Evolutionary conservation across 2,888 invertebrate species (phyloP), one percentile per base, ranked within the genome.

Genomic region (Allophyes oxyacanthae): DNA sequence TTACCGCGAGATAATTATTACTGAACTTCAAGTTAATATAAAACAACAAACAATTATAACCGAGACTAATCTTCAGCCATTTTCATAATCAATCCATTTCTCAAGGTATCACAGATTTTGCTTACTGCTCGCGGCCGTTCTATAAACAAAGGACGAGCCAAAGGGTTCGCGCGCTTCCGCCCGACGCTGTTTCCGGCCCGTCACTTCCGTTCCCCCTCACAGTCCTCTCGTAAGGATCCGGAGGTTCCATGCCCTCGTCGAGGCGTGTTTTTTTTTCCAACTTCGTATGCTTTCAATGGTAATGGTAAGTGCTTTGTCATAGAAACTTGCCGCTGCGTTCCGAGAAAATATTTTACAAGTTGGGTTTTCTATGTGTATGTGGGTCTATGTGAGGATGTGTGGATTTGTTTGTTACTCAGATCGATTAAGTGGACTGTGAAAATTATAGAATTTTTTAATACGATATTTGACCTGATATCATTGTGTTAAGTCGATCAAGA

Each of bases 91-190:
- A 20, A 36, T 38, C 46, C 46, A 59, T 46, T 67, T 40, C 43
- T 8, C 60, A 51, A 49, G 46, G 58, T 56, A 40, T 48, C 32
- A 26, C 59, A 32, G 42, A 36, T 54, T 69, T 61, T 54, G 40
- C 55, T 66, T 36, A 50, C 64, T 51, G 41, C 37, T 43, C 41
- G 46, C 33, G 41, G 32, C 26, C 43, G 54, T 44, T 85, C 81
- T 77, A 84, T 85, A 90, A 89, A 92, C 91, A 91, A 91, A 90
- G 84, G 85, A 83, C 82, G 75, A 69, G 82, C 82, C 85, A 88
- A 91, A 90, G 90, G 91, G 90, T 89, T 88, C 82, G 78, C 78
- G 68, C 80, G 83, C 84, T 89, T 91, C 91, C 91, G 89, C 83
- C 83, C 88, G 87, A 69, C 84, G 83, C 79, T 79, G 88, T 84